Evolutionary conservation across 2,113 vertebrate species (phyloP).

Genomic region (Nothocercus nigrocapillus): DNA sequence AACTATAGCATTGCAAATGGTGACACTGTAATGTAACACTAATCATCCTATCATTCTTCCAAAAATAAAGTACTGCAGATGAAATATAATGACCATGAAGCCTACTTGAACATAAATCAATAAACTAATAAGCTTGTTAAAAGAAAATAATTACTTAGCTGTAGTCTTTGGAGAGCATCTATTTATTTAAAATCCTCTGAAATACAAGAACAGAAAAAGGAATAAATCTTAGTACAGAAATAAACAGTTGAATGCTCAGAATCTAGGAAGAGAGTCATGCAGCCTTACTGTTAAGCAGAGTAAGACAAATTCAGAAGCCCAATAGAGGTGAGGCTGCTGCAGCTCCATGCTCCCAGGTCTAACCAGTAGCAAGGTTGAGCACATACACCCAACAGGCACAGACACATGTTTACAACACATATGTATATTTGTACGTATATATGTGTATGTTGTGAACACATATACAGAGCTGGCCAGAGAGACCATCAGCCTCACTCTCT

Average conservation of each 20-base stretch:
- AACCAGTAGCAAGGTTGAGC: not conserved
- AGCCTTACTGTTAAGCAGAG: not conserved
- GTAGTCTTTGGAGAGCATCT: conserved; percentile 36
- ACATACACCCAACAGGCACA: not conserved
- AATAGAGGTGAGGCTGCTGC: not conserved
- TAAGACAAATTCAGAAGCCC: not conserved
- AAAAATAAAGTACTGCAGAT: conserved; percentile 19
- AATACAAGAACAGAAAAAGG: not conserved
- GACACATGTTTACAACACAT: not conserved
- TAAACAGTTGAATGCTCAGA: conserved; percentile 8
- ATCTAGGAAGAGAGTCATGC: not conserved
- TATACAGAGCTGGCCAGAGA: not conserved
- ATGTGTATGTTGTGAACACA: no score
- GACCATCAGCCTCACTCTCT: not conserved
- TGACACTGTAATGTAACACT: conserved; percentile 4
- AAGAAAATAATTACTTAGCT: conserved; percentile 60
- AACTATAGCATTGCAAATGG: not conserved
- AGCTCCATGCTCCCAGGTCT: not conserved
- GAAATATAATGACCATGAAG: conserved; percentile 22
- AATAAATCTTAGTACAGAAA: conserved; percentile 22
- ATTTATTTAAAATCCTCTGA: conserved; percentile 49
- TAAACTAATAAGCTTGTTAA: conserved; percentile 62
- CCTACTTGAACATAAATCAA: conserved; percentile 45
- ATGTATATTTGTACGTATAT: not conserved
- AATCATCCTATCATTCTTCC: conserved; percentile 43